Base-by-base conservation (phyloP, 2,113 vertebrate genomes). In the Barnardius zonarius region DNA sequence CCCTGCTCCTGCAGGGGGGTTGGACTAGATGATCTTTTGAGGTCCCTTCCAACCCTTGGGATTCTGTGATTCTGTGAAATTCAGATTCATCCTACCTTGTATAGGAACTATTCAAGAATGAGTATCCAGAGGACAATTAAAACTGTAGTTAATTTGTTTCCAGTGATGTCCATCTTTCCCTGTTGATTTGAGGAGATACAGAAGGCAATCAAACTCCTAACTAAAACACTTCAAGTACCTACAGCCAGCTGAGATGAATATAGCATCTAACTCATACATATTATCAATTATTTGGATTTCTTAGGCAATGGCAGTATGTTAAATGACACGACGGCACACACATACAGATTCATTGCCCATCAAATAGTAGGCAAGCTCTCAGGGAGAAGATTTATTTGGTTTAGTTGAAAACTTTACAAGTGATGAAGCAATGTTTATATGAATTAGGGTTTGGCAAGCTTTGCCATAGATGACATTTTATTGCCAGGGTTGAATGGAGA, bases 291-390 rank as follows among this genome's bases (percentile, higher is more conserved):
- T 52, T 57, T 88, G 57, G 16, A 39, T 88, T 93, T 90, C 51
- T 51, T 72, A 63, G 35, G 41, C 49, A 57, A 15, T 22, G 22
- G 19, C 28, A 49, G 11, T 18, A 28, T 59, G 44, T 59, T 82
- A 16, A 9, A 8, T 43, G 39, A 55, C 28, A n/a, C 0, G 0
- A 20, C 10, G 18, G 63, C 54, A 28, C 25, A 16, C 4, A 8
- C 0, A 0, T 6, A 25, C 1, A 66, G 54, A 83, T 66, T 59
- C 16, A 57, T 63, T 78, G 25, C 20, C 68, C 59, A 80, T 51
- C 23, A 67, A 54, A 63, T 6, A 81, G 9, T 22, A 49, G 37
- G 54, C 13, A 59, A 70, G 17, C 13, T 35, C 25, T 81, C 28
- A 46, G 19, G 25, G 19, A 85, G 66, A 67, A 90, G 37, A 74